Conservation (phyloP, 2,888 invertebrate genomes). For the Clunio marinus region DNA sequence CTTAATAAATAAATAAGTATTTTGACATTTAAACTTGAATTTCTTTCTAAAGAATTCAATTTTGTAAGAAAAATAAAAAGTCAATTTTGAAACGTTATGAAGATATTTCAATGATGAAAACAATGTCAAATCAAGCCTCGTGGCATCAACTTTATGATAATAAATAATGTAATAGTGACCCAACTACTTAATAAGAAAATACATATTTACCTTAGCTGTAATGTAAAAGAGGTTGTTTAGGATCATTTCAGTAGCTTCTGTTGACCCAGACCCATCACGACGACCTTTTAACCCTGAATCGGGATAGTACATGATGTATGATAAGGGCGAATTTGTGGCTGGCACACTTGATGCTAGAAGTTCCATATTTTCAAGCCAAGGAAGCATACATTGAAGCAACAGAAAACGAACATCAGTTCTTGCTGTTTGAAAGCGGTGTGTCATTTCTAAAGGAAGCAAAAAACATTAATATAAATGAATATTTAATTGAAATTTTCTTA, state of each 20-base stretch:
- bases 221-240: conserved; percentile 98
- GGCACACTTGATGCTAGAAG: conserved; percentile 94
- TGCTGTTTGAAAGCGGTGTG: conserved; percentile 93
- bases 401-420: conserved; percentile 87
- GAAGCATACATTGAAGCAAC: conserved; percentile 85
- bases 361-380: conserved; percentile 99
- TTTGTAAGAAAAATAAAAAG: too few species aligned
- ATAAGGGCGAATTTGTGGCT: conserved; percentile 64
- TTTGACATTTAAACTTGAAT: too few species aligned
- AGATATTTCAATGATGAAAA: too few species aligned
- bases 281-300: conserved; percentile 64
- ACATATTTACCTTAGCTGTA: conserved; percentile 76
- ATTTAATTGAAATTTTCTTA: too few species aligned
- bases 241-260: conserved; percentile 99
- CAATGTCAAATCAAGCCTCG: conserved; percentile 8
- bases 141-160: not conserved
- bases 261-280: conserved; percentile 95
- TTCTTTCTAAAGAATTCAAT: too few species aligned
- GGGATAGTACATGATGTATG: conserved; percentile 73
- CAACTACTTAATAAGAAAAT: too few species aligned
- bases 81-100: too few species aligned
- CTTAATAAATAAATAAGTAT: too few species aligned
- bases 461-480: too few species aligned
- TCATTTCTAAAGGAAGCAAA: conserved; percentile 71
- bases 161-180: too few species aligned